Percentiles rank a stretch among this genome's conserved stretches.
phyloP scores from a whole-genome alignment of 2,888 invertebrate genomes.

The Desoria tigrina region DNA sequence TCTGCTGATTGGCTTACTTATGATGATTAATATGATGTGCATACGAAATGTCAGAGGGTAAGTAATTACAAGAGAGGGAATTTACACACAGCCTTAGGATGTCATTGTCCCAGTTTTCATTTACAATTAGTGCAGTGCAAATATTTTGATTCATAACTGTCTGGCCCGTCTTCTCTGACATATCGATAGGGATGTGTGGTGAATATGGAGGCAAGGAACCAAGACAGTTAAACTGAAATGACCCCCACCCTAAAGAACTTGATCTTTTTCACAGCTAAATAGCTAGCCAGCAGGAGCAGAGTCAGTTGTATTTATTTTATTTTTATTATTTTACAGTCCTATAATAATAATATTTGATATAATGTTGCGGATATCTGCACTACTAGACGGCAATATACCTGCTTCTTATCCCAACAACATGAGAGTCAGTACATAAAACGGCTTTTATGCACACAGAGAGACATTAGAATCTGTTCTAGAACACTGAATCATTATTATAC shows the following conservation, averaged over 20 bases:
- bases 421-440: background rate
- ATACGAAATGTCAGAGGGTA: background rate
- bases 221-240: conserved; percentile 10
- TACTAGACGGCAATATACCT: no score
- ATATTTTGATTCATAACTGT: conserved; percentile 50
- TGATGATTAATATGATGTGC: background rate
- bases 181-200: conserved; percentile 7
- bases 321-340: no score
- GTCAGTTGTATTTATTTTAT: no score
- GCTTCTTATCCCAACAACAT: background rate
- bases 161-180: conserved; percentile 35
- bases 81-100: conserved; percentile 36
- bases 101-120: conserved; percentile 48
- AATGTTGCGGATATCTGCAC: no score
- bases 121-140: conserved; percentile 44
- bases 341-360: no score
- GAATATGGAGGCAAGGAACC: conserved; percentile 11
- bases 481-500: conserved; percentile 6
- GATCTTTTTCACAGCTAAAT: background rate
- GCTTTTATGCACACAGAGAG: background rate
- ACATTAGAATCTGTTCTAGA: background rate
- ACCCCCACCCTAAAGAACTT: conserved; percentile 17
- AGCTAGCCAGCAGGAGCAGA: no score
- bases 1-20: conserved; percentile 21
- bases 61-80: background rate